Percentiles rank a stretch among this genome's conserved stretches.
Evolutionary conservation across 2,113 vertebrate genomes (phyloP).

Genomic region (Pseudorasbora parva): DNA sequence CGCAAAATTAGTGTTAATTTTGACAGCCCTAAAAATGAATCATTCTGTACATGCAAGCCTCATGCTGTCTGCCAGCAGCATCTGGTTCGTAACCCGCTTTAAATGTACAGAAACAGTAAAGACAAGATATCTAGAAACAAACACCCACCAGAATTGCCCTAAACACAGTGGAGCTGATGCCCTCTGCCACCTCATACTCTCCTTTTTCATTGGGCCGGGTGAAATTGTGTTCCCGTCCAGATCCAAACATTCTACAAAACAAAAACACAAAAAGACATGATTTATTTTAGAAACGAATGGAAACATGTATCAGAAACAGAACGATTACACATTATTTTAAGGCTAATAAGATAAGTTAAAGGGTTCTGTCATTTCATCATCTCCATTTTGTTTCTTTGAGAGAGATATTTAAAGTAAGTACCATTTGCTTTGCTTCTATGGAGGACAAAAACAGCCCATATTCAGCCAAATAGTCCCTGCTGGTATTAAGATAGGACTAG

Average conservation of each 20-base stretch:
- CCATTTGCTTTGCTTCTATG: too few species aligned
- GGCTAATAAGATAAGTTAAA: background rate
- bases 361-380: background rate
- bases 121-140: background rate
- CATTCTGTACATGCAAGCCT: background rate
- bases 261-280: too few species aligned
- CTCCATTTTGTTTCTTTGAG: background rate
- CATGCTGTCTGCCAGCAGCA: background rate
- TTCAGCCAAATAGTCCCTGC: too few species aligned
- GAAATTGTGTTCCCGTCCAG: slow-evolving; percentile 97
- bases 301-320: background rate
- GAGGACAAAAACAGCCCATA: too few species aligned
- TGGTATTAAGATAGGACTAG: too few species aligned
- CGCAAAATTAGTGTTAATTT: too few species aligned
- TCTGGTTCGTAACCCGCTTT: background rate
- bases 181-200: slow-evolving; percentile 96
- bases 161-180: slow-evolving; percentile 98
- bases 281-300: background rate
- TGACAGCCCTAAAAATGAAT: background rate
- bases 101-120: background rate
- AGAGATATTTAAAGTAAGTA: too few species aligned
- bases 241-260: slow-evolving; percentile 94
- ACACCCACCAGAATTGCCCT: slow-evolving; percentile 92
- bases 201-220: slow-evolving; percentile 98
- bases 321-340: background rate